phyloP scores from a whole-genome alignment of 1,140 invertebrate genomes.

The Apis laboriosa region DNA sequence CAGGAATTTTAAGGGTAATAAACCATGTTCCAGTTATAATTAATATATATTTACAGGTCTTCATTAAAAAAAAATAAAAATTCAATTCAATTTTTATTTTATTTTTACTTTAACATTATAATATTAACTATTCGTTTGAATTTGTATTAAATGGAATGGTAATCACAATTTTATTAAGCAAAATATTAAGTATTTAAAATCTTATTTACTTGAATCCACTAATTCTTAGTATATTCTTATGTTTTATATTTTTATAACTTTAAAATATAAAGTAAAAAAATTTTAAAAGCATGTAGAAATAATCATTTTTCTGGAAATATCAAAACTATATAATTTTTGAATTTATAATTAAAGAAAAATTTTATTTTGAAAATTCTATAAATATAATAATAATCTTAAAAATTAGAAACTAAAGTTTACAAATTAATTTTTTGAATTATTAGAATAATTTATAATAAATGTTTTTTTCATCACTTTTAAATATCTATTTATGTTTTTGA shows the following conservation, averaged over 20 bases:
- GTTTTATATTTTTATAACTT: not conserved
- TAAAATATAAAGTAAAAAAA: not conserved
- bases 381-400: too few relatives aligned
- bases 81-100: not conserved
- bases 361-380: too few relatives aligned
- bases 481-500: too few relatives aligned
- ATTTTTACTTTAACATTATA: not conserved
- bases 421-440: too few relatives aligned
- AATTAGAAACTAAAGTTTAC: too few relatives aligned
- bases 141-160: not conserved
- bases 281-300: not conserved
- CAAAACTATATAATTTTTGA: too few relatives aligned
- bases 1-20: slow-evolving; percentile 65
- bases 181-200: not conserved
- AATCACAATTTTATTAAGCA: not conserved
- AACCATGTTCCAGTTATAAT: not conserved
- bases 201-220: not conserved
- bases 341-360: too few relatives aligned
- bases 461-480: too few relatives aligned
- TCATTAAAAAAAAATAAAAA: not conserved
- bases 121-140: not conserved
- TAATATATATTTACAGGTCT: too few relatives aligned
- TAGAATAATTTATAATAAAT: too few relatives aligned
- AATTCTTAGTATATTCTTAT: not conserved
- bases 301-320: not conserved